Conservation (phyloP, 2,888 invertebrate species). For the Lydus trimaculatus region DNA sequence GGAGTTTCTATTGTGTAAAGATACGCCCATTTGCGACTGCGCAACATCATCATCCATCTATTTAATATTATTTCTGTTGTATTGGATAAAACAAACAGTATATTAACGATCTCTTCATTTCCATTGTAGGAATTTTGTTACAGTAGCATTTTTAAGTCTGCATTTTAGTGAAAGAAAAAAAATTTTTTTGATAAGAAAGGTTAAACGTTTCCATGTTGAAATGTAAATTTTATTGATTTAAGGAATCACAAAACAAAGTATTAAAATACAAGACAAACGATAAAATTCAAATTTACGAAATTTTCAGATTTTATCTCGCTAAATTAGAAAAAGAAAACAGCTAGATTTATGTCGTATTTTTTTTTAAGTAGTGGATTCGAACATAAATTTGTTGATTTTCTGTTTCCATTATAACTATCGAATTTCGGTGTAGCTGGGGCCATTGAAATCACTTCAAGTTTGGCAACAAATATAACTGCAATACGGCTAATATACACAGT, state of each 20-base stretch:
- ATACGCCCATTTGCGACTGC: conserved; percentile 33
- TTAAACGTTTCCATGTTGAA: not conserved
- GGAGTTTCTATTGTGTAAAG: conserved; percentile 11
- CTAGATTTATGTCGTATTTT: too few relatives aligned
- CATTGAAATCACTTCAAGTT: too few relatives aligned
- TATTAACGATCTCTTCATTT: conserved; percentile 18
- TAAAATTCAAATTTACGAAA: too few relatives aligned
- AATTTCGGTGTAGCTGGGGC: too few relatives aligned
- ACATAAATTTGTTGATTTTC: too few relatives aligned
- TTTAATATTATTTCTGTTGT: conserved; percentile 28
- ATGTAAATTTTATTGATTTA: not conserved
- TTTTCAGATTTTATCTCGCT: too few relatives aligned
- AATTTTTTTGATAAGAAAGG: not conserved
- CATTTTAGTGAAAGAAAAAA: not conserved
- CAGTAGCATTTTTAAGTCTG: not conserved
- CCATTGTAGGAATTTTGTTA: not conserved
- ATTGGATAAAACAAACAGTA: conserved; percentile 13
- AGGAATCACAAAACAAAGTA: not conserved
- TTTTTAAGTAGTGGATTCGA: too few relatives aligned
- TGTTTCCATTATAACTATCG: too few relatives aligned
- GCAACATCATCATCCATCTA: conserved; percentile 47
- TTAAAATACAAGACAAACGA: not conserved
- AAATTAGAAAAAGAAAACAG: too few relatives aligned
- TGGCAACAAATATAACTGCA: too few relatives aligned
- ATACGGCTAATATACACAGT: too few relatives aligned